A percentile compares a stretch with the other conserved stretches of the same genome.
phyloP scores from a whole-genome alignment of 2,113 vertebrate species.

The Echinops telfairi region DNA sequence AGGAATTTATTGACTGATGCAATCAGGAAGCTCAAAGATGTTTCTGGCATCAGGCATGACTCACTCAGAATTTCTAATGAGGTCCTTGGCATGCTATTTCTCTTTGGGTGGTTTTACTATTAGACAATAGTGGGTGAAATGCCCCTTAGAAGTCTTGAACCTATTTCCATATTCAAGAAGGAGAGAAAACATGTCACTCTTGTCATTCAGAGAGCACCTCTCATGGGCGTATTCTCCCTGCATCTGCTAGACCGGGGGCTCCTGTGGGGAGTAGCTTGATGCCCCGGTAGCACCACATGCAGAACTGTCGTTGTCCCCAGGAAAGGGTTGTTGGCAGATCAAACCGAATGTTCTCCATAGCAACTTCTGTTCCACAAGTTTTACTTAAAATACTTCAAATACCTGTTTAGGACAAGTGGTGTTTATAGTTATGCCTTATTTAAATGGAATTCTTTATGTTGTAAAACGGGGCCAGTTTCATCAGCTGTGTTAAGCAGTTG shows the following conservation, averaged over 20 bases:
- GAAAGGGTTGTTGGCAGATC: not conserved
- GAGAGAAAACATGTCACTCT: not conserved
- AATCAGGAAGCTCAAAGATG: not conserved
- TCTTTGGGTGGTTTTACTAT: not conserved
- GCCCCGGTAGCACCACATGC: not conserved
- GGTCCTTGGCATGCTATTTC: not conserved
- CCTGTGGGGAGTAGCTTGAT: not conserved
- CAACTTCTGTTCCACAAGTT: not conserved
- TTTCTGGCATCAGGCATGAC: rapidly evolving
- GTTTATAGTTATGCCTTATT: not conserved
- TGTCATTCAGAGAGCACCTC: not conserved
- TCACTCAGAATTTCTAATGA: not conserved
- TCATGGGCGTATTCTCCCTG: not conserved
- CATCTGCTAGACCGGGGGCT: not conserved
- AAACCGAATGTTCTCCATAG: not conserved
- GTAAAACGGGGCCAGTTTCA: not conserved
- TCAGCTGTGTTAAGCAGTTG: not conserved
- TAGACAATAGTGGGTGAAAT: no score
- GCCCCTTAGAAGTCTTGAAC: not conserved
- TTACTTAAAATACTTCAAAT: not conserved
- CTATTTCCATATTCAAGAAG: not conserved
- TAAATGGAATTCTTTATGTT: not conserved
- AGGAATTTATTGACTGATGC: no score
- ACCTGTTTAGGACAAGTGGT: not conserved
- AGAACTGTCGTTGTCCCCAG: no score